phyloP scores from a whole-genome alignment of 2,888 invertebrate species.

The Rhamphomyia laevipes region DNA sequence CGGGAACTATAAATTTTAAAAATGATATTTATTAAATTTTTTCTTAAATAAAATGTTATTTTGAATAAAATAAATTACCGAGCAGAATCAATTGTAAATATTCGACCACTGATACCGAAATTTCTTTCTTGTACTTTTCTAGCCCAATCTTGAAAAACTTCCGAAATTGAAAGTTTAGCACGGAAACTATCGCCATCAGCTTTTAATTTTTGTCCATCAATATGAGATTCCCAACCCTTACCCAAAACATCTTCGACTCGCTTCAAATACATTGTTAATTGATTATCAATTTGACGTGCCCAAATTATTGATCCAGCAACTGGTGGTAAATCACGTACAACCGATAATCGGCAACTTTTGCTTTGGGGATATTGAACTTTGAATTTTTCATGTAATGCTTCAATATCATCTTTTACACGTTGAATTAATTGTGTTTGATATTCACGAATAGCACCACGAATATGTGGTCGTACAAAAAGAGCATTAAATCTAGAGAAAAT shows the following conservation, averaged over 20 bases:
- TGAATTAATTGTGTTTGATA: constrained; percentile 99
- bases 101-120: constrained; percentile 84
- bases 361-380: constrained; percentile 95
- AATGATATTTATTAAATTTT: neutral
- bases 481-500: constrained; percentile 98
- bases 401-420: constrained; percentile 97
- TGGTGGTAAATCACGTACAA: constrained; percentile 88
- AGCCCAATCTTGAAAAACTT: constrained; percentile 98
- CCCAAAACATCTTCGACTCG: constrained; percentile 97
- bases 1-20: constrained; percentile 38
- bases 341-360: constrained; percentile 83
- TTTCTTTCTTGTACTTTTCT: constrained; percentile 88
- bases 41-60: neutral
- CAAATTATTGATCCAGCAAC: constrained; percentile 98
- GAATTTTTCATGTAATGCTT: constrained; percentile 93
- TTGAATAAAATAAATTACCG: constrained; percentile 16
- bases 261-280: constrained; percentile 88
- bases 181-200: constrained; percentile 97
- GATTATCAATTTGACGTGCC: constrained; percentile 97
- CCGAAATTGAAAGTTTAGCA: constrained; percentile 88
- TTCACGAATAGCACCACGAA: constrained; percentile 96
- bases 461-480: constrained; percentile 95
- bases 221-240: constrained; percentile 98
- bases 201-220: constrained; percentile 95
- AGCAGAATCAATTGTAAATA: constrained; percentile 85